Percentiles rank a stretch among this genome's conserved stretches.
phyloP scores from a whole-genome alignment of 2,888 invertebrate species.

The Hypena proboscidalis region DNA sequence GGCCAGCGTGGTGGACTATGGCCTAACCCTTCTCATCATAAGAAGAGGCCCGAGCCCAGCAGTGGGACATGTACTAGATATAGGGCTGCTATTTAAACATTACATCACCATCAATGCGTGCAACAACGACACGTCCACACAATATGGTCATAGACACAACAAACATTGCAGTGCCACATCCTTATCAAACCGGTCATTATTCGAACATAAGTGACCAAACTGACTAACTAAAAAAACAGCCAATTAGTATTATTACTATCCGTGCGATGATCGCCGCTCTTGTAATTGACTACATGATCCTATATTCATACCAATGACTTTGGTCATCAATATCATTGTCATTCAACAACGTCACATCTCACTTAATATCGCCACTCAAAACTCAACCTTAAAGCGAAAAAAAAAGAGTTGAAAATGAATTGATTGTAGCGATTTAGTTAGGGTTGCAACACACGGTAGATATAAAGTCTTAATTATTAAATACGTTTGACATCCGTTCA shows the following conservation, averaged over 20 bases:
- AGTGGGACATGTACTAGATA: too few species aligned
- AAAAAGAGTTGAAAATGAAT: conserved; percentile 5
- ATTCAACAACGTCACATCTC: conserved; percentile 19
- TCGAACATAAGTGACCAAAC: conserved; percentile 25
- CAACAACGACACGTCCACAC: too few species aligned
- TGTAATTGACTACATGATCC: conserved; percentile 62
- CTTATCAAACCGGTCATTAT: conserved; percentile 16
- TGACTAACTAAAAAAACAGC: conserved; percentile 36
- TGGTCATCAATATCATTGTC: conserved; percentile 54
- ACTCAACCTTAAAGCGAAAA: accelerated
- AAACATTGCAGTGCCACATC: conserved; percentile 22
- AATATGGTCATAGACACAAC: conserved; percentile 1
- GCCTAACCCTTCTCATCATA: too few species aligned
- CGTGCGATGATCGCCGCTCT: conserved; percentile 52
- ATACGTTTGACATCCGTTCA: conserved; percentile 66
- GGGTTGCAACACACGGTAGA: conserved; percentile 9
- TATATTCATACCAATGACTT: conserved; percentile 55
- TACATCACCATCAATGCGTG: too few species aligned
- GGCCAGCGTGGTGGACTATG: too few species aligned
- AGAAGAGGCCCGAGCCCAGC: too few species aligned
- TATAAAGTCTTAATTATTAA: conserved; percentile 56
- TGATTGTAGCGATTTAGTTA: background rate
- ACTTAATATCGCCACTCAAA: background rate
- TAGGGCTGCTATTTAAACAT: too few species aligned
- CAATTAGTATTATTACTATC: conserved; percentile 53